phyloP scores from a whole-genome alignment of 2,888 invertebrate species.

The Drosophila peninsularis region DNA sequence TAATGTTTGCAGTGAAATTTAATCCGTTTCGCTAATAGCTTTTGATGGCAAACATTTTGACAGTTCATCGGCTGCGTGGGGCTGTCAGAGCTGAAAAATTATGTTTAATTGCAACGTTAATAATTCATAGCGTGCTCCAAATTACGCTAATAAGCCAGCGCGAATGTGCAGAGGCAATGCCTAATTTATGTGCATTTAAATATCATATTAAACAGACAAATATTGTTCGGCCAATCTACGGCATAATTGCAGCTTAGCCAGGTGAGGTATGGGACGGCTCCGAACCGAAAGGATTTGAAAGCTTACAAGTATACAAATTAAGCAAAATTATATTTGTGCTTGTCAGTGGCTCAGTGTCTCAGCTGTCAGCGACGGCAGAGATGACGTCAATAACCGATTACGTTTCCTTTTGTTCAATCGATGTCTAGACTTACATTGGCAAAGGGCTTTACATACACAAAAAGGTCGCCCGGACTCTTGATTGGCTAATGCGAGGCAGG shows the following conservation, averaged over 20 bases:
- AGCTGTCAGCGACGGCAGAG: constrained; percentile 3
- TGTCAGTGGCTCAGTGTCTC: neutral
- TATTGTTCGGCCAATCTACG: neutral
- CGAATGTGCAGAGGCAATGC: constrained; percentile 22
- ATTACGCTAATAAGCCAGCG: constrained; percentile 43
- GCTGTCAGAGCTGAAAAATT: constrained; percentile 19
- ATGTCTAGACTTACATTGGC: constrained; percentile 18
- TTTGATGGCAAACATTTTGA: constrained; percentile 56
- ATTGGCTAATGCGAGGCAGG: neutral
- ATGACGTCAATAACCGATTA: constrained; percentile 26
- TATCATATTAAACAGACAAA: constrained; percentile 24
- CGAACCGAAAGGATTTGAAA: constrained; percentile 12
- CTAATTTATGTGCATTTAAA: neutral
- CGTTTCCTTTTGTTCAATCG: neutral
- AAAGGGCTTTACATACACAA: neutral
- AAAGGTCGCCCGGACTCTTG: neutral
- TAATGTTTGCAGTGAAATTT: constrained; percentile 56
- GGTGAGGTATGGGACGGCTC: neutral
- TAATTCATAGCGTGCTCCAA: constrained; percentile 41
- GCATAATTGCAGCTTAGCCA: neutral
- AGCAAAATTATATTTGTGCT: too few species aligned
- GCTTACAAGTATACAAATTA: neutral
- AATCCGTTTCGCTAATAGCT: constrained; percentile 70
- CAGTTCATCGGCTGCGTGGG: constrained; percentile 41
- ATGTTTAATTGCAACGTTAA: constrained; percentile 50